Evolutionary conservation across 1,140 invertebrate genomes (phyloP).

Genomic region (Laupala kohalensis): DNA sequence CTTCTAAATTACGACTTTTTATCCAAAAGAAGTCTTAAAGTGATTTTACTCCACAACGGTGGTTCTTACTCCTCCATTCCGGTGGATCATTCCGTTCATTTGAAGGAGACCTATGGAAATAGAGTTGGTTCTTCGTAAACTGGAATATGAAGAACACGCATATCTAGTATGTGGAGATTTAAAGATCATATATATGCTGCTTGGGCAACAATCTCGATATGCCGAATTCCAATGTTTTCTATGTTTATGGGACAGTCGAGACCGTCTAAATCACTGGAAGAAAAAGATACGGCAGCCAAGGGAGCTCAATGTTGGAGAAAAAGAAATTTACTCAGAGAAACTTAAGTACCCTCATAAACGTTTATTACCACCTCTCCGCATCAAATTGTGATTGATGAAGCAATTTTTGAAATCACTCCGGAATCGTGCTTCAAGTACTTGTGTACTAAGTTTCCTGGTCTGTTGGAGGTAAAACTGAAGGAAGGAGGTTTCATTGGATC

Average conservation of each 20-base stretch:
- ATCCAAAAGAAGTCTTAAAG: too few species aligned
- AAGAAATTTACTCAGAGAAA: neutral
- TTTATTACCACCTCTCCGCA: slow-evolving; percentile 21
- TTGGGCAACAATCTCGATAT: neutral
- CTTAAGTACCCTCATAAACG: neutral
- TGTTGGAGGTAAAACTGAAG: slow-evolving; percentile 21
- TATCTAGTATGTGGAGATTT: too few species aligned
- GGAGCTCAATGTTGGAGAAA: neutral
- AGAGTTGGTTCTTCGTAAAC: too few species aligned
- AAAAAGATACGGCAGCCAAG: neutral
- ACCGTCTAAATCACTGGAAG: neutral
- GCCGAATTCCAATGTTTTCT: neutral
- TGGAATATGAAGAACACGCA: too few species aligned
- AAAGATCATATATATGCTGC: slow-evolving; percentile 8
- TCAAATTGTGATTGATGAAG: slow-evolving; percentile 25
- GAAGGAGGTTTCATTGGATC: slow-evolving; percentile 1
- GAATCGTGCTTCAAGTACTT: slow-evolving; percentile 23
- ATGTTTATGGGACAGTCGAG: neutral
- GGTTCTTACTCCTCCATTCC: too few species aligned
- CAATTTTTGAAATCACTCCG: slow-evolving; percentile 23
- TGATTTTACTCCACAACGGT: too few species aligned
- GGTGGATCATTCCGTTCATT: too few species aligned
- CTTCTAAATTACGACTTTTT: too few species aligned
- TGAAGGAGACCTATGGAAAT: too few species aligned
- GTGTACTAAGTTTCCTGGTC: slow-evolving; percentile 19